These are phyloP conservation scores for Chloroceryle inda DNA, from an alignment of 2,797 vertebrate genomes.

Conservation along the genomic window DNA sequence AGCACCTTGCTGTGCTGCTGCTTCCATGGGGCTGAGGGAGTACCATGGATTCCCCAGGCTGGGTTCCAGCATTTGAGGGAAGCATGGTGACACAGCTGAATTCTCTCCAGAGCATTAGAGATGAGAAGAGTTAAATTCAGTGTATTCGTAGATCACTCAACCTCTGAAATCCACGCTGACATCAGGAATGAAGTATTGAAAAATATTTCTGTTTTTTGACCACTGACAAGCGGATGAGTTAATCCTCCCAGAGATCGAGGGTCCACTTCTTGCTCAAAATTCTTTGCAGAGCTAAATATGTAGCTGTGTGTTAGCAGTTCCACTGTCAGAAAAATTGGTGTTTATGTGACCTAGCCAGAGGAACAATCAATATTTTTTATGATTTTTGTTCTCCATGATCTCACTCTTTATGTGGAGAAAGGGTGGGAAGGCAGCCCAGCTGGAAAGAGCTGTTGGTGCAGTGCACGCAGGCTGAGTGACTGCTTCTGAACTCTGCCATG, in stretches of 20 bases:
- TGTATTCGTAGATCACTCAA: neutral
- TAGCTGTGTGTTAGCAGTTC: neutral
- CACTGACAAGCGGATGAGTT: neutral
- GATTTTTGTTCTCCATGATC: neutral
- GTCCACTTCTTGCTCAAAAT: neutral
- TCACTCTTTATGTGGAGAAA: neutral
- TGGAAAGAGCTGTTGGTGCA: neutral
- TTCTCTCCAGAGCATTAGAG: neutral
- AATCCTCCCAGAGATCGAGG: neutral
- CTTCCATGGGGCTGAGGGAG: neutral
- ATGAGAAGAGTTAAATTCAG: neutral
- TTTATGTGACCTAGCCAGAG: neutral
- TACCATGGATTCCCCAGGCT: neutral
- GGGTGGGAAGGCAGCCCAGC: neutral
- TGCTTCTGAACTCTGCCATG: neutral
- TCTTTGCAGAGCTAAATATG: neutral
- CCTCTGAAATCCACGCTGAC: neutral
- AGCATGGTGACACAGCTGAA: neutral
- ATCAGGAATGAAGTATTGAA: neutral
- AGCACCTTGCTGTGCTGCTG: neutral
- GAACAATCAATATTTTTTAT: neutral
- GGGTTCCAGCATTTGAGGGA: neutral
- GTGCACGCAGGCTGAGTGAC: accelerated
- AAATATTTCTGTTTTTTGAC: neutral
- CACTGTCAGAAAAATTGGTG: neutral